Conservation (phyloP, 2,797 vertebrate species). For the Pipistrellus nathusii region DNA sequence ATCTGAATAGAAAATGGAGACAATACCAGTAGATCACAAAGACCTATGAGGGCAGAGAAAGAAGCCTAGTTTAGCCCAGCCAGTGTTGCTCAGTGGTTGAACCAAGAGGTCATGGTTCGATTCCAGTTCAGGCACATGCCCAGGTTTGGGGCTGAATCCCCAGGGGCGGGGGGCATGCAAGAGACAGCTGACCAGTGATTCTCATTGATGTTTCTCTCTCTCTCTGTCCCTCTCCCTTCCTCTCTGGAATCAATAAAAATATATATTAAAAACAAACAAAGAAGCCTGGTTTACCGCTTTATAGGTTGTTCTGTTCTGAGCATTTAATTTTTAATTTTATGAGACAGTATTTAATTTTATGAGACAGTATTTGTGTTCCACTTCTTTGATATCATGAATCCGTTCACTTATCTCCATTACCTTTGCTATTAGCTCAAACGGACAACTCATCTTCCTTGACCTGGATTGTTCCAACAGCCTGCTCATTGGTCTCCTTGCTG, state of each 20-base stretch:
- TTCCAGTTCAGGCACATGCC: no score
- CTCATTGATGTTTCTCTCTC: no score
- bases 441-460: neutral
- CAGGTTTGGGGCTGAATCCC: no score
- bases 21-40: neutral
- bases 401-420: neutral
- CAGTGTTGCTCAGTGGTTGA: no score
- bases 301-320: neutral
- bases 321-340: neutral
- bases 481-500: neutral
- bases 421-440: neutral
- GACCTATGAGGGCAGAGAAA: neutral
- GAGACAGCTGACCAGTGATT: no score
- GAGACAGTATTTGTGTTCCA: neutral
- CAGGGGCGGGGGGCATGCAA: no score
- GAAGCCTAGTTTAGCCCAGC: neutral
- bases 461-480: conserved; percentile 3
- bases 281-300: neutral
- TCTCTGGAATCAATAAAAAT: no score
- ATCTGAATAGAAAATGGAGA: conserved; percentile 4
- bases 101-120: no score
- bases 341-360: neutral
- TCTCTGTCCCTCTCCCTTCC: no score
- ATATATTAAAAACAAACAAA: no score
- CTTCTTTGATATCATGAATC: neutral